Conservation (phyloP, 2,888 invertebrate species). For the Drosophila lutescens region DNA sequence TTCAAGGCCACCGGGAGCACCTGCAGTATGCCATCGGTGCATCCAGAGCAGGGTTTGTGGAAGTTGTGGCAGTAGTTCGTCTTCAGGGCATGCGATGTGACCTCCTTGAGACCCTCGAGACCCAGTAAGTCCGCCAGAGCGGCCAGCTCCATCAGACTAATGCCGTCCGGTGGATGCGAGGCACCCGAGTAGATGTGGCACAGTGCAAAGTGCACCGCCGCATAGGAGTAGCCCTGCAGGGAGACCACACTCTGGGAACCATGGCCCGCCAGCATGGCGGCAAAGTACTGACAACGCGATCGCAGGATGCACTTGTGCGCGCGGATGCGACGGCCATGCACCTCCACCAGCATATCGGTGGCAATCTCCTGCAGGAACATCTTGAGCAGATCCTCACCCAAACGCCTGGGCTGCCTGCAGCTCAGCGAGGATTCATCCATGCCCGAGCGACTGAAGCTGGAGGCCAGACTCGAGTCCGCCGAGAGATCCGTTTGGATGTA, state of each 20-base stretch:
- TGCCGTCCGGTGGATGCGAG: conserved; percentile 93
- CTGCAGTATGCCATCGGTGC: conserved; percentile 94
- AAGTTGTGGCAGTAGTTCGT: conserved; percentile 97
- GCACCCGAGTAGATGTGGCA: conserved; percentile 98
- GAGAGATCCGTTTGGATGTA: conserved; percentile 86
- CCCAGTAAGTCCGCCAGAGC: conserved; percentile 95
- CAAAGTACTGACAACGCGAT: conserved; percentile 96
- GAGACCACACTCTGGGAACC: conserved; percentile 94
- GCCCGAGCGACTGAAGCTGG: conserved; percentile 86
- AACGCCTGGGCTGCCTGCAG: conserved; percentile 86
- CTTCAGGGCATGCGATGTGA: conserved; percentile 94
- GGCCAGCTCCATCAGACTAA: conserved; percentile 93
- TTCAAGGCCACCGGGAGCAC: conserved; percentile 93
- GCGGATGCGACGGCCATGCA: conserved; percentile 91
- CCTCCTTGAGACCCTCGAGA: conserved; percentile 95
- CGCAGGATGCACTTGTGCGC: conserved; percentile 97
- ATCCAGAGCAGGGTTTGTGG: conserved; percentile 96
- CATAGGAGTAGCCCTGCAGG: conserved; percentile 92
- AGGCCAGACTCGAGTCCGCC: conserved; percentile 86
- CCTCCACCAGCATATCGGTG: conserved; percentile 94
- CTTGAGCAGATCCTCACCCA: conserved; percentile 93
- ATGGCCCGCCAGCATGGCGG: conserved; percentile 94
- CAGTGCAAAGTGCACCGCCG: conserved; percentile 94
- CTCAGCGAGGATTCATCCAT: conserved; percentile 85
- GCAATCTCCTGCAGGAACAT: conserved; percentile 97